Evolutionary conservation across 2,888 invertebrate species (phyloP), one percentile per base, ranked within the genome.

Genomic region (Caenorhabditis sp.): DNA sequence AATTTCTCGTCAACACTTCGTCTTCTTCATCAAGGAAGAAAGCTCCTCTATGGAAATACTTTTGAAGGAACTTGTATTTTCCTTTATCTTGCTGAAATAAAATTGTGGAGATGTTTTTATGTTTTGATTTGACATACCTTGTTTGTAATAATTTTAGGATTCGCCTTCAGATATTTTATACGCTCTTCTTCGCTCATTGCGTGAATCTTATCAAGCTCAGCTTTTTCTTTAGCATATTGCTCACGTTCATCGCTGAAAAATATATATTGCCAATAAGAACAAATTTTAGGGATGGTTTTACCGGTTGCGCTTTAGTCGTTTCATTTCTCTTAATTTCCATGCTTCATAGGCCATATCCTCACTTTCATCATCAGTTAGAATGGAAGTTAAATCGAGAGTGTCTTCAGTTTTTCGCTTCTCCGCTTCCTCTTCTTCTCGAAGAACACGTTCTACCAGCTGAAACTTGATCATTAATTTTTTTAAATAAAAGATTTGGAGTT

Each of bases 51-150:
- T 99, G 99, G 89, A 95, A 99, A 89, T 99, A 99, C 88, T 99
- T 99, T 90, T 99, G 99, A 82, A 99, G 90, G 90, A 97, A 99
- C 89, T 97, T 97, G 91, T 99, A 99, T 90, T 99, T 99, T 72
- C 99, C 97, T 89, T 97, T 97, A 62, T 92, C 91, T 0, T 94
- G 93, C 88, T 82, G 65, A 59, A 83, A 79, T 6, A 23, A 12
- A 1, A 24, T 17, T 31, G n/a, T n/a, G n/a, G n/a, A n/a, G n/a
- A n/a, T n/a, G n/a, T n/a, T n/a, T n/a, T n/a, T n/a, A n/a, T n/a
- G n/a, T n/a, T n/a, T n/a, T n/a, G n/a, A n/a, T n/a, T n/a, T n/a
- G n/a, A n/a, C 58, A 2, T 17, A 80, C 81, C 71, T 97, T 95
- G 90, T 99, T 99, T 5, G 95, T 95, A 71, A 97, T 91, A 17